Conservation (phyloP, 2,888 invertebrate species). For the Protonemura montana region DNA sequence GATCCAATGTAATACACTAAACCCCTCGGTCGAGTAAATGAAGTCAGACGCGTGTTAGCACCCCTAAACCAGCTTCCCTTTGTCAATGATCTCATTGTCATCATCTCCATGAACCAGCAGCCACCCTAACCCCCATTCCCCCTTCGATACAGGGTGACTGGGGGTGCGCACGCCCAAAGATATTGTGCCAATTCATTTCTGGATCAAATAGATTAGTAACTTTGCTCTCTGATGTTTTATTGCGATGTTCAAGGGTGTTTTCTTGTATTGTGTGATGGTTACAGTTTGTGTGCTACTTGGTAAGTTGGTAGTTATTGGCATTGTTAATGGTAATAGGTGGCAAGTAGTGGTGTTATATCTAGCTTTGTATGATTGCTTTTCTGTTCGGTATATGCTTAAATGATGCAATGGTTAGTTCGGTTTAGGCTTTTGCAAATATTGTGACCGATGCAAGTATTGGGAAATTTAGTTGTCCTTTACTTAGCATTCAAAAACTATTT, state of each 20-base stretch:
- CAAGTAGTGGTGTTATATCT: too few relatives aligned
- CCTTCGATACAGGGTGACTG: background rate
- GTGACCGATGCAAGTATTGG: too few relatives aligned
- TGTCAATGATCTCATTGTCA: background rate
- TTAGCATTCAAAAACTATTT: too few relatives aligned
- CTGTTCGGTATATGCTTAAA: too few relatives aligned
- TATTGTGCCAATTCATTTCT: background rate
- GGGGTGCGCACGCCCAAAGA: background rate
- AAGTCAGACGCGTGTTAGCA: background rate
- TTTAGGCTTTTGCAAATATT: too few relatives aligned
- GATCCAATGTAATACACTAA: background rate
- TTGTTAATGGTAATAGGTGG: too few relatives aligned
- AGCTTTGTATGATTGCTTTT: too few relatives aligned
- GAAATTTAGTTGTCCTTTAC: too few relatives aligned
- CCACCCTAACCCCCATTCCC: background rate
- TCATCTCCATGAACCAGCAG: background rate
- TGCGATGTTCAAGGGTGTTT: background rate
- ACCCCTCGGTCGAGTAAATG: background rate
- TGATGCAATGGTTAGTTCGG: too few relatives aligned
- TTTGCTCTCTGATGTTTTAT: background rate
- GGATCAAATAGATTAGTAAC: background rate
- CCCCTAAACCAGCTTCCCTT: background rate
- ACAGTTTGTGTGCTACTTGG: background rate
- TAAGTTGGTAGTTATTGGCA: background rate
- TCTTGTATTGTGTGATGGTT: background rate